phyloP scores from a whole-genome alignment of 2,113 vertebrate species.

The Mesitornis unicolor region DNA sequence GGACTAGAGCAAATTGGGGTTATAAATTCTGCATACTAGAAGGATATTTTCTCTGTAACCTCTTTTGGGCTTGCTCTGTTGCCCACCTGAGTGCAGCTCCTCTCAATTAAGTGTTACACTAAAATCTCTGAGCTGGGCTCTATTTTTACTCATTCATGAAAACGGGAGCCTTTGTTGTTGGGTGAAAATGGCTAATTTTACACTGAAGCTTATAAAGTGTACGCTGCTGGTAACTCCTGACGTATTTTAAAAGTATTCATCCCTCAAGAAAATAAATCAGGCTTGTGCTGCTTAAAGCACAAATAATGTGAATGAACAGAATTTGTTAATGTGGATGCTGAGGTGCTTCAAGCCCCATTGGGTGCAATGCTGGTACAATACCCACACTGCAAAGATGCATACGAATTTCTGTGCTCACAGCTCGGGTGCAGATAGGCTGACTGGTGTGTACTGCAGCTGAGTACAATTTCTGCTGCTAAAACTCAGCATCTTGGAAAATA shows the following conservation, averaged over 20 bases:
- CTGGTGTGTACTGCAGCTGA: not conserved
- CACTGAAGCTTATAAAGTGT: not conserved
- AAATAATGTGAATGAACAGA: not conserved
- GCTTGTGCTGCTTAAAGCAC: not conserved
- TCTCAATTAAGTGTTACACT: not conserved
- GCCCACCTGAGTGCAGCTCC: not conserved
- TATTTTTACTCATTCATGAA: not conserved
- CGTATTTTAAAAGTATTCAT: not conserved
- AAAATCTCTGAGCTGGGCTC: not conserved
- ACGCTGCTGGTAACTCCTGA: not conserved
- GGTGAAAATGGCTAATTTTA: not conserved
- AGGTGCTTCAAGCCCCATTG: not conserved
- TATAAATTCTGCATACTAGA: not conserved
- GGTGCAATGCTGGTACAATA: not conserved
- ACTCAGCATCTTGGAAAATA: not conserved
- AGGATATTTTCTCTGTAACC: not conserved
- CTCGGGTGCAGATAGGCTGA: not conserved
- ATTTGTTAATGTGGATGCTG: not conserved
- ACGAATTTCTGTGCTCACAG: not conserved
- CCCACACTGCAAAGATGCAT: not conserved
- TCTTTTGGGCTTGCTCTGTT: not conserved
- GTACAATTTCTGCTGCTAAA: not conserved
- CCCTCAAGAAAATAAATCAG: not conserved
- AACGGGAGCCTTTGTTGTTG: not conserved
- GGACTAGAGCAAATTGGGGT: not conserved